Percentiles rank a stretch among this genome's conserved stretches.
phyloP scores from a whole-genome alignment of 2,888 invertebrate species.

The Spodoptera littoralis region DNA sequence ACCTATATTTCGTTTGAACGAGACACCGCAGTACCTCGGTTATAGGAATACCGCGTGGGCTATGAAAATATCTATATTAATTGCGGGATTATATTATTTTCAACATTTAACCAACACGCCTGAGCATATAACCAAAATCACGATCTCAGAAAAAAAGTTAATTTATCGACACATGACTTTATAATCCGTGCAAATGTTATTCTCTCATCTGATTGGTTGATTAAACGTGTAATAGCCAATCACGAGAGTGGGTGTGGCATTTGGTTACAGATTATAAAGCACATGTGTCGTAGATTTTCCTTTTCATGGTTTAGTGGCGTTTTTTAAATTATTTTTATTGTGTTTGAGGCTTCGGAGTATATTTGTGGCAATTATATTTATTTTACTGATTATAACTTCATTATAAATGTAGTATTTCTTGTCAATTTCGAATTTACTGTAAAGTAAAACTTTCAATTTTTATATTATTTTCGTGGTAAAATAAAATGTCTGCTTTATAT shows the following conservation, averaged over 20 bases:
- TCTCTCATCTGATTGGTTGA: background rate
- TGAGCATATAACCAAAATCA: slow-evolving; percentile 30
- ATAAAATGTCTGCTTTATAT: background rate
- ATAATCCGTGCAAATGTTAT: background rate
- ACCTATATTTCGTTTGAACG: slow-evolving; percentile 9
- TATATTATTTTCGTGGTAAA: background rate
- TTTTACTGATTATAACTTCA: slow-evolving; percentile 2
- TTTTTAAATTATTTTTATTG: slow-evolving; percentile 7
- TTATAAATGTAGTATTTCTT: background rate
- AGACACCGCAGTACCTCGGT: slow-evolving; percentile 20
- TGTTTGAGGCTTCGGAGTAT: slow-evolving; percentile 26
- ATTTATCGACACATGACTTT: slow-evolving; percentile 5
- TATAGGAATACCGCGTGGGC: slow-evolving; percentile 17
- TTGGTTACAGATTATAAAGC: slow-evolving; percentile 1
- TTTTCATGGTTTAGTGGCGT: slow-evolving; percentile 13
- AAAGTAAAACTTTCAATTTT: too few species aligned
- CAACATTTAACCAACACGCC: slow-evolving; percentile 9
- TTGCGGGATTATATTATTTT: slow-evolving; percentile 27
- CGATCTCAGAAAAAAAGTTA: slow-evolving; percentile 36
- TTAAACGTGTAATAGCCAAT: slow-evolving; percentile 2
- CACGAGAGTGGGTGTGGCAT: background rate
- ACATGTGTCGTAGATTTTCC: slow-evolving; percentile 6
- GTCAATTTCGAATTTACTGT: too few species aligned
- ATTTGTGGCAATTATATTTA: background rate
- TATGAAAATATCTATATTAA: slow-evolving; percentile 33